Evolutionary conservation across 1,140 invertebrate species (phyloP), one percentile per base, ranked within the genome.

Genomic region (Physella acuta): DNA sequence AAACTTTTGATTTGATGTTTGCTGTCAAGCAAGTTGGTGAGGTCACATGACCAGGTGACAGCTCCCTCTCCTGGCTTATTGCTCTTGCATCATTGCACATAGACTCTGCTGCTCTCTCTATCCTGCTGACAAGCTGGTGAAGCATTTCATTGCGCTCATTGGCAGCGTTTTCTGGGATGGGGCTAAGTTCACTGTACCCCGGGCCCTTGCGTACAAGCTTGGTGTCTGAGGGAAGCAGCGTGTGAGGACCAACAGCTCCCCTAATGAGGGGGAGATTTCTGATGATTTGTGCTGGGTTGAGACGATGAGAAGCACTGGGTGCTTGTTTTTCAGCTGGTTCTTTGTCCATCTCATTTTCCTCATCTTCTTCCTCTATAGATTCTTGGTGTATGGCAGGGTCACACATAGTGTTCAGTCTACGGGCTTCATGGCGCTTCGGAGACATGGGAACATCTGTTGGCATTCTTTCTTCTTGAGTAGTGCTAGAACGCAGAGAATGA

Each of bases 151-250:
- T 52, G 33, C 51, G 28, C n/a, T 52, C 26, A 39, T 58, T 65
- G 55, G 24, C 24, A 2, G 65, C 59, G 52, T 74, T 73, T 31
- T 63, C 60, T 8, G 63, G 33, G 37, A 49, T 53, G 1, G 73
- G 70, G 20, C 68, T 73, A 24, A 82, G 64, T 26, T 80, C 78
- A 73, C 80, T 80, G 68, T 76, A 82, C 1, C 79, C 80, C 17
- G 80, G 80, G 24, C 79, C 80, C 24, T 78, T 69, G 70, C 75
- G 75, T 26, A 78, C 72, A 58, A 79, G 78, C 39, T 51, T 65
- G 17, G 30, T 26, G n/a, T 70, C 72, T 28, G 51, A 30, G 4
- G 34, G 5, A n/a, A 52, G 28, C 34, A 30, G 62, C 20, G 30
- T 44, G 3, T 30, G 44, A 16, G 0, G 33, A 0, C 31, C 33